Conservation (phyloP, 2,888 invertebrate genomes). For the Xestia ashworthii region DNA sequence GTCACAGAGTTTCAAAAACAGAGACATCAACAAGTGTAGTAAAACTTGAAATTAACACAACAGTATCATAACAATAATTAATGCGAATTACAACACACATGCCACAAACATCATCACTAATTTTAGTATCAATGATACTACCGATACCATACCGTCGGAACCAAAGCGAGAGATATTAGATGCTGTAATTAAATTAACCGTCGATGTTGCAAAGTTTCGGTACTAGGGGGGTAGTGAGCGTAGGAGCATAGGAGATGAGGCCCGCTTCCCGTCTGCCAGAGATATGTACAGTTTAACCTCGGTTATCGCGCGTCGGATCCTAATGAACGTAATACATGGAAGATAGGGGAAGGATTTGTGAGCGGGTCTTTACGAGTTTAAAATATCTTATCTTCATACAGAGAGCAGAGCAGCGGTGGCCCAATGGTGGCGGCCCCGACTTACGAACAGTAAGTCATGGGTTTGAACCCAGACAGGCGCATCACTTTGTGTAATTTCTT, state of each 20-base stretch:
- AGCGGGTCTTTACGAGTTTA: neutral
- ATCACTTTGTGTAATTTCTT: too few species aligned
- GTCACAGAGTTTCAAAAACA: neutral
- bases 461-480: too few species aligned
- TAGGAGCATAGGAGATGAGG: conserved; percentile 27
- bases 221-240: neutral
- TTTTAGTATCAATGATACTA: conserved; percentile 5
- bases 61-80: neutral
- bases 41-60: neutral
- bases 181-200: conserved; percentile 35
- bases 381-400: neutral
- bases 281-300: conserved; percentile 53
- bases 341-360: conserved; percentile 4
- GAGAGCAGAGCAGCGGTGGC: too few species aligned
- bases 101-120: neutral
- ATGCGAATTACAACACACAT: neutral
- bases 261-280: conserved; percentile 40
- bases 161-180: neutral
- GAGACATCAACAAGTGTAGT: neutral
- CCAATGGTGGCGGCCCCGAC: too few species aligned
- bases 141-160: neutral
- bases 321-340: conserved; percentile 34
- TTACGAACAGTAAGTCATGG: too few species aligned
- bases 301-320: conserved; percentile 40
- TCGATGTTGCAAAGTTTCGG: conserved; percentile 23